Percentiles rank a stretch among this genome's conserved stretches.
These are phyloP conservation scores for Micromys minutus DNA, from an alignment of 2,113 vertebrate species.

Conservation along the genomic window DNA sequence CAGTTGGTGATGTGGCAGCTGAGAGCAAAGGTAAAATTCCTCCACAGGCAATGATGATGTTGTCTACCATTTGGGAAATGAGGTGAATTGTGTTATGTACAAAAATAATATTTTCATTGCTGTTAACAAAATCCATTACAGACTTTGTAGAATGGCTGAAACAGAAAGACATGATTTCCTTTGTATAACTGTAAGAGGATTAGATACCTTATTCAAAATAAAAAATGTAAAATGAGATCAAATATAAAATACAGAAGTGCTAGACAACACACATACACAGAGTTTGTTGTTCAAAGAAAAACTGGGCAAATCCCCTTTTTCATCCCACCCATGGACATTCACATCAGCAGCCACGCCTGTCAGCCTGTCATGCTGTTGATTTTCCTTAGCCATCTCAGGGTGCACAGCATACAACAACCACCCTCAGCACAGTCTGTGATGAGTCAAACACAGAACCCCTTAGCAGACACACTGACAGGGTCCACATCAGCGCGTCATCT, in stretches of 20 bases:
- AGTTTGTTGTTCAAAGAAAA: too few relatives aligned
- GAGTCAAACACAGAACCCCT: not conserved
- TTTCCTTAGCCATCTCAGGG: not conserved
- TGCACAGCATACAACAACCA: not conserved
- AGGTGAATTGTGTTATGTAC: slow-evolving; percentile 99
- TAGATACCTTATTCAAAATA: not conserved
- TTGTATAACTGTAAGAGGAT: not conserved
- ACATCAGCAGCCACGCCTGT: not conserved
- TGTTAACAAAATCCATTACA: slow-evolving; percentile 99
- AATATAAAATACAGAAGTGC: not conserved
- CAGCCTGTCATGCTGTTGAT: not conserved
- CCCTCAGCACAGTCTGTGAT: not conserved
- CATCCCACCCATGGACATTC: not conserved
- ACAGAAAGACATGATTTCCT: slow-evolving; percentile 58
- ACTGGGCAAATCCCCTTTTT: not conserved
- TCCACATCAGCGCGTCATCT: not conserved
- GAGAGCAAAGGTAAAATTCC: slow-evolving; percentile 98
- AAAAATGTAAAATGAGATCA: slow-evolving; percentile 29
- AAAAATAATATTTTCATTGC: slow-evolving; percentile 99
- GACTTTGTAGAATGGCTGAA: slow-evolving; percentile 98
- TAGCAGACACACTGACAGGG: not conserved
- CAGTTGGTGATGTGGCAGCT: slow-evolving; percentile 96
- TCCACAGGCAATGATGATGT: slow-evolving; percentile 99
- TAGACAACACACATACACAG: too few relatives aligned
- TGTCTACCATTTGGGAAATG: slow-evolving; percentile 99